Base-by-base conservation (phyloP, 2,888 invertebrate genomes). In the Neoascia interrupta region DNA sequence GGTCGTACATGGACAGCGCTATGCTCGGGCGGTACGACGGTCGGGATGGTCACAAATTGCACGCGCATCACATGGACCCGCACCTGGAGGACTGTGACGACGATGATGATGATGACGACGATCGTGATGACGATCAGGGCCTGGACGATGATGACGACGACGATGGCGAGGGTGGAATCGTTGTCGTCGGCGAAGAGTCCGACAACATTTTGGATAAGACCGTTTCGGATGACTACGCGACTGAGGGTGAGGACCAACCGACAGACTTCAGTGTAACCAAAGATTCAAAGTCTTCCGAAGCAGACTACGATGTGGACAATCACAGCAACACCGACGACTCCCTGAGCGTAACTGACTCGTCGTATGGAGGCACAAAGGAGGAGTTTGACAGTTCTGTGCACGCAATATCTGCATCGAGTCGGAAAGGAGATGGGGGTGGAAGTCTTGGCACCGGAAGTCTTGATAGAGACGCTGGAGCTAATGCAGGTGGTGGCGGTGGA, bases 151-250 rank as follows among this genome's bases (percentile, higher is more conserved):
- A 83, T 87, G 87, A 86, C n/a, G 87, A 90, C 28, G 86, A 85
- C 73, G 84, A 84, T 21, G 90, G 84, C 51, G 85, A 84, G 68
- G 94, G 93, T 82, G 94, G 94, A 5, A 94, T 94, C 64, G 94
- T 95, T 0, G 95, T 95, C 0, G 95, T 95, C 10, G 93, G 93
- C 45, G 95, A 95, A 34, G 95, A 94, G 81, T 93, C 94, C 56
- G 94, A 94, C 81, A 94, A 87, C 76, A 85, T 85, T 47, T 83
- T 85, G 10, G 87, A 87, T 89, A 63, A 91, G 90, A 83, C 88
- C 82, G 81, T 84, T 37, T 86, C 86, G 18, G 86, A 87, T 56
- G 87, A 86, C 37, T 87, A 84, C 19, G 84, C 84, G 63, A 84
- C 86, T 56, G 87, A 87, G 66, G 82, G 88, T 83, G 84, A 88